Conservation (phyloP, 2,797 vertebrate genomes). For the Acanthurus leucopareius region DNA sequence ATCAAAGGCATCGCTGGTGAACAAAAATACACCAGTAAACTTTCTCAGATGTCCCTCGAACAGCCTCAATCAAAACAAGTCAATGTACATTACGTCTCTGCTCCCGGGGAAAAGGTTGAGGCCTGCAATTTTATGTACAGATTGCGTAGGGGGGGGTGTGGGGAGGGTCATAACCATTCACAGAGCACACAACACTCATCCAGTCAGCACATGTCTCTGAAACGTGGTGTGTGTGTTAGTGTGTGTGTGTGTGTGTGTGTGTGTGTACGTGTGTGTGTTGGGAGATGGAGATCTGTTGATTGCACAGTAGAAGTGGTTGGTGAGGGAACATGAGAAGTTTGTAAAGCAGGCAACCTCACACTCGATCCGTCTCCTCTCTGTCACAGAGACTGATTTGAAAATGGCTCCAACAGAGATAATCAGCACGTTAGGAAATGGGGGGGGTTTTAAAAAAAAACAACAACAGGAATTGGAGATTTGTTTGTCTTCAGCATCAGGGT, state of each 20-base stretch:
- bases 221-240: slow-evolving; percentile 15
- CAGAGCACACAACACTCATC: slow-evolving; percentile 40
- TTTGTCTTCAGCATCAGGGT: slow-evolving; percentile 24
- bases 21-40: slow-evolving; percentile 72
- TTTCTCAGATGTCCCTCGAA: slow-evolving; percentile 70
- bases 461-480: slow-evolving; percentile 19
- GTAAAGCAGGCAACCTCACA: slow-evolving; percentile 43
- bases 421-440: slow-evolving; percentile 16
- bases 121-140: slow-evolving; percentile 61
- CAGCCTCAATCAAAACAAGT: slow-evolving; percentile 69
- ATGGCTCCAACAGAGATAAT: slow-evolving; percentile 44
- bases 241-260: slow-evolving; percentile 20
- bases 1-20: slow-evolving; percentile 59
- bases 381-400: slow-evolving; percentile 41
- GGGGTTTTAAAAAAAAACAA: neutral
- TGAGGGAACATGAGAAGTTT: slow-evolving; percentile 40
- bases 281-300: slow-evolving; percentile 57
- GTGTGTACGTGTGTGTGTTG: neutral
- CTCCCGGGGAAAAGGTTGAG: slow-evolving; percentile 45
- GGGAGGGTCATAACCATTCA: slow-evolving; percentile 21
- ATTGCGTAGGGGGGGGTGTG: slow-evolving; percentile 7
- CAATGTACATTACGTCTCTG: slow-evolving; percentile 61
- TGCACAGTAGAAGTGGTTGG: slow-evolving; percentile 20
- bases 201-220: slow-evolving; percentile 60
- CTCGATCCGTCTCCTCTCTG: slow-evolving; percentile 40